Conservation (phyloP, 2,797 vertebrate genomes). For the Rhinoraja longicauda region DNA sequence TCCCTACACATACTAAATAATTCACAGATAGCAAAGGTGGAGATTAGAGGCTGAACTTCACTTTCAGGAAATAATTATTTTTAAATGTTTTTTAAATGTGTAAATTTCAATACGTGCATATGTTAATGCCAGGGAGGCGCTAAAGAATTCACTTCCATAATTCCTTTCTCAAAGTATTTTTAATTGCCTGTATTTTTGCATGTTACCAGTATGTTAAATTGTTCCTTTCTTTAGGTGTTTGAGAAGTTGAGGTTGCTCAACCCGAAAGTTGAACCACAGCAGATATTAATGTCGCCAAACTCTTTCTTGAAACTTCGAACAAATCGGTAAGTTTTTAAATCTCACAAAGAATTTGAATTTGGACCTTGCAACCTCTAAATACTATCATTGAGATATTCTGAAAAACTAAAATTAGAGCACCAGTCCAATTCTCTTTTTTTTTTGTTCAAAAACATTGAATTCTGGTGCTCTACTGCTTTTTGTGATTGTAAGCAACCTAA, state of each 20-base stretch:
- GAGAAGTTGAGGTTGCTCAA: slow-evolving; percentile 76
- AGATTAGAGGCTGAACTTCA: too few relatives aligned
- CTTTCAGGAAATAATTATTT: too few relatives aligned
- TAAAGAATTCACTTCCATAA: too few relatives aligned
- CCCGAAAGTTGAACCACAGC: slow-evolving; percentile 68
- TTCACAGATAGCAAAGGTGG: too few relatives aligned
- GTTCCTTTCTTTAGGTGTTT: slow-evolving; percentile 71
- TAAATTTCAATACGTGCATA: too few relatives aligned
- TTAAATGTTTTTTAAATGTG: too few relatives aligned
- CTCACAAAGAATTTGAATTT: background rate
- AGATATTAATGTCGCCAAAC: slow-evolving; percentile 87
- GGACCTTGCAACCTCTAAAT: background rate
- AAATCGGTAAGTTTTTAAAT: slow-evolving; percentile 69
- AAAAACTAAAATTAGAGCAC: background rate
- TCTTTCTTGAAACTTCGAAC: slow-evolving; percentile 81
- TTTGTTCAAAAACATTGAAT: background rate
- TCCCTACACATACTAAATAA: too few relatives aligned
- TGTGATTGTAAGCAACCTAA: background rate
- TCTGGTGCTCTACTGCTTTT: background rate
- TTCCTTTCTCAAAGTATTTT: too few relatives aligned
- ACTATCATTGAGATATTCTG: background rate
- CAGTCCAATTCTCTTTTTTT: background rate
- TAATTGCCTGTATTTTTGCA: background rate
- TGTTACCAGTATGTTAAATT: background rate
- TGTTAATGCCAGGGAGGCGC: too few relatives aligned